Evolutionary conservation across 2,113 vertebrate species (phyloP).

Genomic region (Etheostoma spectabile): DNA sequence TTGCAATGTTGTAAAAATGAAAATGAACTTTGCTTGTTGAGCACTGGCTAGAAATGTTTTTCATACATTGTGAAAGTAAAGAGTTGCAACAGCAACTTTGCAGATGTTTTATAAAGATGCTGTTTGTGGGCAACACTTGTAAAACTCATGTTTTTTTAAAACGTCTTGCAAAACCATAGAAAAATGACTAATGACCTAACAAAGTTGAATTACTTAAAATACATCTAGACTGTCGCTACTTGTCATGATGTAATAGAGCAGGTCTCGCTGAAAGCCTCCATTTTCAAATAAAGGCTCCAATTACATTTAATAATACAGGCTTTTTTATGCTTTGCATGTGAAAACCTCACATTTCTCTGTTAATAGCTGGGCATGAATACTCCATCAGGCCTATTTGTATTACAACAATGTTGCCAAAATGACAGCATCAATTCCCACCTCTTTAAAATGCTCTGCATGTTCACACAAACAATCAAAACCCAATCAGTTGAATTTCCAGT

Average conservation of each 20-base stretch:
- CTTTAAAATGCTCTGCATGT: conserved; percentile 33
- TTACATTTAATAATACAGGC: conserved; percentile 8
- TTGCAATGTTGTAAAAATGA: not conserved
- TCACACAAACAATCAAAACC: conserved; percentile 66
- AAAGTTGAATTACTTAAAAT: not conserved
- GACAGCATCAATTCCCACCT: conserved; percentile 52
- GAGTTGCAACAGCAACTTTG: not conserved
- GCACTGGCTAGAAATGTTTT: not conserved
- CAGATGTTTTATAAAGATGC: not conserved
- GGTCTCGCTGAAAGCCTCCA: not conserved
- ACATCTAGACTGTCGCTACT: too few relatives aligned
- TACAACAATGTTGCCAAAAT: conserved; percentile 52
- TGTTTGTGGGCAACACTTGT: not conserved
- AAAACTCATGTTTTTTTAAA: not conserved
- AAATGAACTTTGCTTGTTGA: not conserved
- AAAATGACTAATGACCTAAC: not conserved
- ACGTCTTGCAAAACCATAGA: not conserved
- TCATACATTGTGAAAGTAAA: not conserved
- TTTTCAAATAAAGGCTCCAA: conserved; percentile 24
- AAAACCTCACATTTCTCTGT: not conserved
- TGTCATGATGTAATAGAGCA: not conserved
- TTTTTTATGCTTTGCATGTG: conserved; percentile 8
- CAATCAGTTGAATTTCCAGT: conserved; percentile 62
- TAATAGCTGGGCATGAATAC: conserved; percentile 46
- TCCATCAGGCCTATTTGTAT: conserved; percentile 57